Evolutionary conservation across 2,888 invertebrate genomes (phyloP), one percentile per base, ranked within the genome.

Genomic region (Cordilura impudica): DNA sequence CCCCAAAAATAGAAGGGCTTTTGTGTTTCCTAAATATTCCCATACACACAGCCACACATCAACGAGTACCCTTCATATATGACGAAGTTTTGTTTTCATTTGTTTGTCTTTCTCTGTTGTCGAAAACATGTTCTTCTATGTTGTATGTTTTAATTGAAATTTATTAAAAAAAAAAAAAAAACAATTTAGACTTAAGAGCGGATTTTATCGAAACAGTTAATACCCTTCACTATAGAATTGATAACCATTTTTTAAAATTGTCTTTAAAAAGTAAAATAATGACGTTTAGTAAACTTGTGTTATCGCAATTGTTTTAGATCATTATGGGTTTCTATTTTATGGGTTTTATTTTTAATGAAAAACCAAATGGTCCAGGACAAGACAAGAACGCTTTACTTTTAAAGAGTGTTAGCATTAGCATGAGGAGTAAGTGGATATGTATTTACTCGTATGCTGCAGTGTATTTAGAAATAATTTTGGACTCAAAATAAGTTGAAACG

Each of bases 121-220:
- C 53, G 21, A 60, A 51, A 58, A 69, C 56, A 58, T 69, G n/a
- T 72, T 29, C 61, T 71, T 18, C 39, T 23, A 26, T 39, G 58
- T 70, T 60, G 53, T 61, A 54, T 63, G 58, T 71, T 69, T 75
- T 79, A 79, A 79, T 79, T 79, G 75, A 79, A 79, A 79, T 72
- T 75, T 79, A 79, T 79, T 75, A 75, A 69, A 78, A 69, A 70
- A 78, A 35, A 65, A 69, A n/a, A n/a, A n/a, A n/a, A n/a, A n/a
- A n/a, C n/a, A n/a, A n/a, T n/a, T n/a, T n/a, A n/a, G n/a, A n/a
- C n/a, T n/a, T n/a, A n/a, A n/a, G n/a, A n/a, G n/a, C n/a, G n/a
- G n/a, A n/a, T n/a, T n/a, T n/a, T n/a, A n/a, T n/a, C n/a, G n/a
- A n/a, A n/a, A n/a, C n/a, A n/a, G n/a, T n/a, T n/a, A n/a, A n/a